Percentiles rank a stretch among this genome's conserved stretches.
Conservation (phyloP, 2,113 vertebrate species). For the Clarias gariepinus region DNA sequence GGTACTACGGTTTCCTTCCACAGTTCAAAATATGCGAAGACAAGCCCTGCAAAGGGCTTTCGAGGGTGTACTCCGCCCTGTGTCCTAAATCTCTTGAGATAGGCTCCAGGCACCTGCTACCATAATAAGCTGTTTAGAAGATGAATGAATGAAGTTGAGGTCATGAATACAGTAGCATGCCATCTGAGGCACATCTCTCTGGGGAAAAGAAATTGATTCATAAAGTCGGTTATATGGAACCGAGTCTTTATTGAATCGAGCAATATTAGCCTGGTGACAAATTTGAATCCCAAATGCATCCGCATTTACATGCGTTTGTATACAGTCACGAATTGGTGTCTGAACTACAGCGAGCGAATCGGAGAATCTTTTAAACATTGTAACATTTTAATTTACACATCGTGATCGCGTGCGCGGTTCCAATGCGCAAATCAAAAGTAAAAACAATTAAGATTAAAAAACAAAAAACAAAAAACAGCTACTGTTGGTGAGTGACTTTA, state of each 20-base stretch:
- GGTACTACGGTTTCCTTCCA: no score
- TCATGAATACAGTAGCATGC: no score
- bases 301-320: background rate
- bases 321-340: background rate
- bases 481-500: background rate
- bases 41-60: no score
- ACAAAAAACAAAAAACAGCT: background rate
- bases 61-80: no score
- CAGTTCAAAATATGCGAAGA: no score
- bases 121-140: no score
- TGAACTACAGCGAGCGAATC: background rate
- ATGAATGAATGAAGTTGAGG: no score
- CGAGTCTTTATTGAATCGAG: conserved; percentile 5
- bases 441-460: background rate
- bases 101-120: no score
- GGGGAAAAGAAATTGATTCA: background rate
- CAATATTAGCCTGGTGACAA: background rate
- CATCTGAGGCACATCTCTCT: background rate
- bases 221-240: background rate
- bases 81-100: no score
- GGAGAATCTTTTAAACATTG: background rate
- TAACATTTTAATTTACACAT: background rate
- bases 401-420: background rate
- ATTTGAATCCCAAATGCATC: background rate
- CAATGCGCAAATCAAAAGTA: background rate